phyloP scores from a whole-genome alignment of 2,797 vertebrate genomes.

The Echeneis naucrates region DNA sequence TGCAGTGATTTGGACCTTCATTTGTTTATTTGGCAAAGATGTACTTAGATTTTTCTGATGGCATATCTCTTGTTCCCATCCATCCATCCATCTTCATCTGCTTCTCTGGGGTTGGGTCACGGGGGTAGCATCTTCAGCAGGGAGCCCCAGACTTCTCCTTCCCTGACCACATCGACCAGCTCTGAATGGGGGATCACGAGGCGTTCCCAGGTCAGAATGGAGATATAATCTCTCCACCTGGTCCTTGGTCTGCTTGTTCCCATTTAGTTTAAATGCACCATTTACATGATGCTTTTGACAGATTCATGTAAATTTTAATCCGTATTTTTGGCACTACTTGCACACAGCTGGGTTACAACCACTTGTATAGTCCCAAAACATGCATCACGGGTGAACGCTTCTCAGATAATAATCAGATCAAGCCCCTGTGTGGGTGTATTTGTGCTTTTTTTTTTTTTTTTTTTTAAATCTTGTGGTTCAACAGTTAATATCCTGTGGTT shows the following conservation, averaged over 20 bases:
- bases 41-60: not conserved
- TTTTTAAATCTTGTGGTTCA: conserved; percentile 36
- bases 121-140: too few relatives aligned
- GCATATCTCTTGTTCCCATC: not conserved
- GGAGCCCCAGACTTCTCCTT: too few relatives aligned
- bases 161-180: too few relatives aligned
- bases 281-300: not conserved
- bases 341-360: not conserved
- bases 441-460: conserved; percentile 39
- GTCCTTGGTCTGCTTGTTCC: too few relatives aligned
- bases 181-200: too few relatives aligned
- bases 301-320: not conserved
- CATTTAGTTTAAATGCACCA: not conserved
- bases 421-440: conserved; percentile 7
- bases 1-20: not conserved
- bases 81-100: too few relatives aligned
- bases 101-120: too few relatives aligned
- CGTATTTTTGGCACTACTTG: not conserved
- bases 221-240: too few relatives aligned
- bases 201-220: too few relatives aligned
- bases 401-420: conserved; percentile 28
- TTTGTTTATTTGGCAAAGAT: not conserved
- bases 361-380: conserved; percentile 3
- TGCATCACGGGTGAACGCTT: not conserved
- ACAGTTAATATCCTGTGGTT: conserved; percentile 51